Evolutionary conservation across 2,888 invertebrate genomes (phyloP).

Genomic region (Epicampocera succincta): DNA sequence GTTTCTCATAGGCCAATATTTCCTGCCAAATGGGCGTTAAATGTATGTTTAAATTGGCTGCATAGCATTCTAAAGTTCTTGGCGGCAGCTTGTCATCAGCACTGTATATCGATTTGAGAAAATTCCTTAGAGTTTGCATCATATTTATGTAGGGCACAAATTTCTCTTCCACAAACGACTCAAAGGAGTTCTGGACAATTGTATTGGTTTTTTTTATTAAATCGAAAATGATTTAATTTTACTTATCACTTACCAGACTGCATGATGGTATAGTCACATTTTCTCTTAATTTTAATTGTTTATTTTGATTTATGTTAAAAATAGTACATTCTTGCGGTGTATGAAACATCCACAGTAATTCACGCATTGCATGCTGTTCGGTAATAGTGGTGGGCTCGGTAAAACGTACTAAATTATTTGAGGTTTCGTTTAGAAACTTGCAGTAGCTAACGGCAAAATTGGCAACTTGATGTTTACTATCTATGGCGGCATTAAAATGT

Average conservation of each 20-base stretch:
- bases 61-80: constrained; percentile 82
- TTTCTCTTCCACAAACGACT: constrained; percentile 73
- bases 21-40: constrained; percentile 79
- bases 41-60: constrained; percentile 80
- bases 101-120: constrained; percentile 78
- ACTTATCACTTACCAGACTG: constrained; percentile 74
- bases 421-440: constrained; percentile 72
- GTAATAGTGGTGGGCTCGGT: constrained; percentile 74
- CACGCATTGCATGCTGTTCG: constrained; percentile 79
- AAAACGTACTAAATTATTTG: constrained; percentile 71
- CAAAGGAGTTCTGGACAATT: constrained; percentile 73
- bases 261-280: constrained; percentile 78
- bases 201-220: neutral
- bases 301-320: constrained; percentile 72
- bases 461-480: constrained; percentile 77
- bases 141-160: constrained; percentile 76
- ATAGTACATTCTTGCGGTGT: constrained; percentile 76
- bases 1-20: constrained; percentile 80
- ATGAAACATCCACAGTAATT: constrained; percentile 81
- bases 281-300: constrained; percentile 71
- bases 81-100: constrained; percentile 75
- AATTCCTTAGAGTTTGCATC: constrained; percentile 78
- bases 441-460: constrained; percentile 81
- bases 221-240: neutral
- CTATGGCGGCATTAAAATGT: constrained; percentile 74